Evolutionary conservation across 1,140 invertebrate species (phyloP).

Genomic region (Formica exsecta): DNA sequence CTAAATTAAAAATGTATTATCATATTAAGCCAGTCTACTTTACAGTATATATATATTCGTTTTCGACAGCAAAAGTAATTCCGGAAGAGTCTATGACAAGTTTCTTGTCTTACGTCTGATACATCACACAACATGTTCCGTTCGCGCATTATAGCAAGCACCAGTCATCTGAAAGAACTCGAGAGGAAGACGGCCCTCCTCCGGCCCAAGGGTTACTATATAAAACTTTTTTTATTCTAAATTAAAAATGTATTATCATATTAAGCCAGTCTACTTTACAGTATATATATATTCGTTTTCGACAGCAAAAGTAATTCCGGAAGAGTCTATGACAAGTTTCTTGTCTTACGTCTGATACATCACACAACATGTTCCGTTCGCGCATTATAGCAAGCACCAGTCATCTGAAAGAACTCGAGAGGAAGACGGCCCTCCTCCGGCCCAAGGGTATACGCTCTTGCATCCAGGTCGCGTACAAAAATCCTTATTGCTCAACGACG

Average conservation of each 20-base stretch:
- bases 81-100: slow-evolving; percentile 35
- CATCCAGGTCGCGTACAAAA: slow-evolving; percentile 56
- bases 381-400: slow-evolving; percentile 11
- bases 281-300: slow-evolving; percentile 18
- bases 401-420: slow-evolving; percentile 47
- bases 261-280: background rate
- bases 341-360: slow-evolving; percentile 36
- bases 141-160: slow-evolving; percentile 3
- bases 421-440: slow-evolving; percentile 14
- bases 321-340: slow-evolving; percentile 37
- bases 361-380: slow-evolving; percentile 29
- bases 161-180: slow-evolving; percentile 45
- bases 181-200: slow-evolving; percentile 26
- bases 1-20: background rate
- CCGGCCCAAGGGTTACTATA: no score
- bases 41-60: slow-evolving; percentile 6
- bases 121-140: slow-evolving; percentile 39
- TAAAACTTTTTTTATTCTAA: background rate
- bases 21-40: background rate
- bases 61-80: slow-evolving; percentile 38
- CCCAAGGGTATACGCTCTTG: slow-evolving; percentile 19
- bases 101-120: slow-evolving; percentile 30
- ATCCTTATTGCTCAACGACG: slow-evolving; percentile 53
- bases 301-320: slow-evolving; percentile 34
- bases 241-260: slow-evolving; percentile 6